Evolutionary conservation across 2,797 vertebrate species (phyloP), one percentile per base, ranked within the genome.

Genomic region (Synanceia verrucosa): DNA sequence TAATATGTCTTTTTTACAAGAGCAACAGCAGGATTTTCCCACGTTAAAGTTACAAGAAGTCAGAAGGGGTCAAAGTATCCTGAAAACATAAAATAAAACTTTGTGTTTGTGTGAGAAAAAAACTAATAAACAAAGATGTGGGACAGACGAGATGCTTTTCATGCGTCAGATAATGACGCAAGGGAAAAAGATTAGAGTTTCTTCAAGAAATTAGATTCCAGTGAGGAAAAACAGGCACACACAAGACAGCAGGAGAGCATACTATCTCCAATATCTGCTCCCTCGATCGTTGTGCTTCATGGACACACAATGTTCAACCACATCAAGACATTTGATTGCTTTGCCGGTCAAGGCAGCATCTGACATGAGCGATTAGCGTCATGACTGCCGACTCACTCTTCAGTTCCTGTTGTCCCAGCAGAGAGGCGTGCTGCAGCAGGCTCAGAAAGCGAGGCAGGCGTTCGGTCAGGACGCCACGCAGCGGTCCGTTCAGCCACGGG

Each of bases 331-430:
- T 51, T 56, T 5, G 16, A 33, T 13, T 28, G 19, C 11, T 28
- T 48, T 46, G 31, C 14, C 33, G 5, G 1, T 47, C 1, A 19
- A 28, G 13, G 34, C 39, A 46, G 29, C 6, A 18, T 8, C 39
- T 19, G 43, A 55, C 12, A 19, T 10, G 28, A 11, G 7, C 5
- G 19, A 14, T 29, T 9, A 16, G 5, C 4, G 2, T 28, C 14
- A 9, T 33, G 6, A 31, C 23, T 50, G 13, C 12, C 23, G 21
- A 87, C 96, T 96, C 89, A 97, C 94, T 90, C 83, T 90, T 94
- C 53, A 97, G 89, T 66, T 97, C 96, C 9, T 91, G 92, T 65
- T 87, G 91, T 68, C 95, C 88, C 79, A 96, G 93, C 58, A 88
- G 90, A 13, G 95, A 92, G 21, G 84, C 33, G 0, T 76, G 89